These are phyloP conservation scores for Acleris holmiana DNA, from an alignment of 2,888 invertebrate genomes.

Conservation along the genomic window DNA sequence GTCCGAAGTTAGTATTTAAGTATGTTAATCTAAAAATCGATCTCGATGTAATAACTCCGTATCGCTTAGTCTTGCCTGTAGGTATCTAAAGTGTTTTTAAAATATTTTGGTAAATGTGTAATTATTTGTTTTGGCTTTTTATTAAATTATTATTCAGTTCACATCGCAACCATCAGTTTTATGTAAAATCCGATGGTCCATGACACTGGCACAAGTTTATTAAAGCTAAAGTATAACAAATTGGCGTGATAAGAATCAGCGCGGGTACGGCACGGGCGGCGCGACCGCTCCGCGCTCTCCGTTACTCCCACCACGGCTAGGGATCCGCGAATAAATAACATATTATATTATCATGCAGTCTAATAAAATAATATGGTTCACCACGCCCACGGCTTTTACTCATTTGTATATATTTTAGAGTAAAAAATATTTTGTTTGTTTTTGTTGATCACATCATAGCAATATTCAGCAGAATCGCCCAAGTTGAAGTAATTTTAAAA, in stretches of 20 bases:
- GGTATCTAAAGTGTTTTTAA: no score
- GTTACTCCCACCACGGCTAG: constrained; percentile 27
- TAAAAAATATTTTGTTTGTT: no score
- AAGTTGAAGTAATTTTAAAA: no score
- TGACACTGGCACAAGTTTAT: constrained; percentile 43
- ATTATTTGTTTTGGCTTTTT: not conserved
- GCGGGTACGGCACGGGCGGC: constrained; percentile 52
- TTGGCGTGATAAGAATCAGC: constrained; percentile 49
- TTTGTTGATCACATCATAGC: no score
- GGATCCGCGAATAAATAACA: constrained; percentile 8
- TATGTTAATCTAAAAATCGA: no score
- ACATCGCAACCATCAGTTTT: not conserved
- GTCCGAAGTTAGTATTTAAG: no score
- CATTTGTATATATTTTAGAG: no score
- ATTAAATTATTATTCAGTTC: not conserved
- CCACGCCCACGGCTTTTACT: no score
- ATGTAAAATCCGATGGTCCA: constrained; percentile 14
- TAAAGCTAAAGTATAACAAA: constrained; percentile 54
- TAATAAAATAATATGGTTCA: not conserved
- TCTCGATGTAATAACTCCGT: not conserved
- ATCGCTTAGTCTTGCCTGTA: no score
- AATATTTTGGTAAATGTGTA: not conserved
- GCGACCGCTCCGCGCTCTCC: constrained; percentile 23
- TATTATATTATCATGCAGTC: not conserved
- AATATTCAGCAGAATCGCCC: no score